These are phyloP conservation scores for Apotomis betuletana DNA, from an alignment of 2,888 invertebrate species.

Conservation along the genomic window DNA sequence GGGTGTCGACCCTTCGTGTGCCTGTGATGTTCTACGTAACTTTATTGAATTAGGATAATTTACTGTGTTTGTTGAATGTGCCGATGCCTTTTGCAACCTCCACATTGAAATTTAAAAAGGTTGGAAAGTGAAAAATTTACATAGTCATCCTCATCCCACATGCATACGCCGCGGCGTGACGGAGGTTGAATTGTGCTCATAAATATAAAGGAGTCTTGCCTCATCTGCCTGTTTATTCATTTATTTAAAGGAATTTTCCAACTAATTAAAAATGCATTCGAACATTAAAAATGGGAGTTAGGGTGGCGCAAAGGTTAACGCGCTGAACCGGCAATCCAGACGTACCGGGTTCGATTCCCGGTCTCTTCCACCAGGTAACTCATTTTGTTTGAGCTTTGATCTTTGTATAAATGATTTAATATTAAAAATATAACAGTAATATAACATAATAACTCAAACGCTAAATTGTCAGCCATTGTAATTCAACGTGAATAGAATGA, in stretches of 20 bases:
- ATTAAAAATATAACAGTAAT: neutral
- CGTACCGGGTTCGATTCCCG: too few relatives aligned
- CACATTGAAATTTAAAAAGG: conserved; percentile 40
- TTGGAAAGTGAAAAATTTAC: conserved; percentile 42
- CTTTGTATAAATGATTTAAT: too few relatives aligned
- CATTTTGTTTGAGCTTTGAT: too few relatives aligned
- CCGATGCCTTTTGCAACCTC: conserved; percentile 51
- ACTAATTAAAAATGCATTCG: conserved; percentile 17
- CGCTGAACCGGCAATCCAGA: too few relatives aligned
- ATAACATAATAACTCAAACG: neutral
- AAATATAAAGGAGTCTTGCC: conserved; percentile 39
- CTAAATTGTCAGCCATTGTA: conserved; percentile 7
- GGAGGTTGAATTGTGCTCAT: conserved; percentile 42
- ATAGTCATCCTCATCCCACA: conserved; percentile 41
- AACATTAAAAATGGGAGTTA: neutral
- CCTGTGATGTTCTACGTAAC: conserved; percentile 52
- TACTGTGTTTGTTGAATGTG: conserved; percentile 68
- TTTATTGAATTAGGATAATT: conserved; percentile 72
- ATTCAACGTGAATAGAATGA: conserved; percentile 19
- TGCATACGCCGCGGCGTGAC: conserved; percentile 37
- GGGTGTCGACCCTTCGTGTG: conserved; percentile 53
- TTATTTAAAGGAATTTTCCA: neutral
- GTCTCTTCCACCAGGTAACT: too few relatives aligned
- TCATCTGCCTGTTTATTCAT: conserved; percentile 34
- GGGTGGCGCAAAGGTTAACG: too few relatives aligned